Percentiles rank a stretch among this genome's conserved stretches.
These are phyloP conservation scores for Leptocoma aspasia DNA, from an alignment of 2,113 vertebrate species.

Conservation along the genomic window DNA sequence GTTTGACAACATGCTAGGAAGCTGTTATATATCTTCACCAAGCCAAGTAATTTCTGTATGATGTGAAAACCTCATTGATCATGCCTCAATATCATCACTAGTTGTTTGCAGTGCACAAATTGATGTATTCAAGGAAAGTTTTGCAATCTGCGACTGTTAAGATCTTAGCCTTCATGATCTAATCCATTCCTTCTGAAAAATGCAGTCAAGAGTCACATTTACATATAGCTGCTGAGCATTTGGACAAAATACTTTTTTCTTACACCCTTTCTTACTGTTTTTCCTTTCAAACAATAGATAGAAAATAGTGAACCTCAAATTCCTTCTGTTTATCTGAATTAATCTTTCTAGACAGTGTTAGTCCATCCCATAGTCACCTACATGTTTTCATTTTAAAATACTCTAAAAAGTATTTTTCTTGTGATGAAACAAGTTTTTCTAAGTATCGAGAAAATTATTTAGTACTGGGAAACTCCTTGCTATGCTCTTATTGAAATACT, in stretches of 20 bases:
- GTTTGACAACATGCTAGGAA: background rate
- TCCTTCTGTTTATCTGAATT: background rate
- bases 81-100: background rate
- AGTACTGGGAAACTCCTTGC: background rate
- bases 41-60: background rate
- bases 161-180: background rate
- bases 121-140: background rate
- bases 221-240: background rate
- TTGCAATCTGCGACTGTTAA: background rate
- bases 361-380: background rate
- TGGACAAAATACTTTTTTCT: background rate
- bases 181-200: constrained; percentile 19
- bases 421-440: background rate
- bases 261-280: background rate
- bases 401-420: background rate
- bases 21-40: background rate
- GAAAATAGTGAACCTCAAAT: background rate
- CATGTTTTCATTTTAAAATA: background rate
- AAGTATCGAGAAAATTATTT: background rate
- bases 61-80: background rate
- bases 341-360: background rate
- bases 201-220: background rate
- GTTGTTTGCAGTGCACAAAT: background rate
- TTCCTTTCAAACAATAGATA: background rate
- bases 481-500: background rate